Conservation (phyloP, 2,797 vertebrate species). For the Diplodus sargus region DNA sequence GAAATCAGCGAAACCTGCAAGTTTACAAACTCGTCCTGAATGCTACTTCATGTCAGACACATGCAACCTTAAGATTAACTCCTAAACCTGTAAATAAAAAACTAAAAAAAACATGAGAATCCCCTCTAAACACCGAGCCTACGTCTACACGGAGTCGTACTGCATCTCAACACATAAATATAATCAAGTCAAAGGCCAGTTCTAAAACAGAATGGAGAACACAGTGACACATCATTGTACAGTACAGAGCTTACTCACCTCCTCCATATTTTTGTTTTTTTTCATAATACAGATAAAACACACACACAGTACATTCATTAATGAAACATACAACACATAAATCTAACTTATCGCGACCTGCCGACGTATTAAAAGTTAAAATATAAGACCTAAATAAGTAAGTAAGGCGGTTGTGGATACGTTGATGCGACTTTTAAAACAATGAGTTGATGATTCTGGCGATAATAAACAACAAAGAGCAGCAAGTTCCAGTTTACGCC, state of each 20-base stretch:
- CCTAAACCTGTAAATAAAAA: slow-evolving; percentile 26
- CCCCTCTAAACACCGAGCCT: slow-evolving; percentile 18
- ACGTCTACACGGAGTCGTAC: slow-evolving; percentile 25
- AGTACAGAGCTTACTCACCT: slow-evolving; percentile 47
- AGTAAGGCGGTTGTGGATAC: slow-evolving; percentile 41
- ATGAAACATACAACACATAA: slow-evolving; percentile 48
- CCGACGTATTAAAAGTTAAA: slow-evolving; percentile 38
- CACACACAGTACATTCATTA: slow-evolving; percentile 58
- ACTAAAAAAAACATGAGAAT: neutral
- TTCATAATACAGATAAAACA: slow-evolving; percentile 49
- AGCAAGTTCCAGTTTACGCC: slow-evolving; percentile 51
- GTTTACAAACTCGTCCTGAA: slow-evolving; percentile 50
- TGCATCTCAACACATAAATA: slow-evolving; percentile 53
- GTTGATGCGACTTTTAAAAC: slow-evolving; percentile 34
- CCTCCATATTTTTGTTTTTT: slow-evolving; percentile 22
- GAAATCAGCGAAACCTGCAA: slow-evolving; percentile 17
- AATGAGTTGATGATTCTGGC: slow-evolving; percentile 19
- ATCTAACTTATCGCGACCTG: slow-evolving; percentile 48
- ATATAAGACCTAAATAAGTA: slow-evolving; percentile 40
- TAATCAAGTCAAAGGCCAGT: slow-evolving; percentile 29
- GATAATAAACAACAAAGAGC: slow-evolving; percentile 34
- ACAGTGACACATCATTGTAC: slow-evolving; percentile 65
- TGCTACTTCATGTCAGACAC: slow-evolving; percentile 69
- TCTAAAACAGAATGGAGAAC: slow-evolving; percentile 48
- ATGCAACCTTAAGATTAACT: slow-evolving; percentile 57